Evolutionary conservation across 1,140 invertebrate genomes (phyloP).

Genomic region (Patella vulgata): DNA sequence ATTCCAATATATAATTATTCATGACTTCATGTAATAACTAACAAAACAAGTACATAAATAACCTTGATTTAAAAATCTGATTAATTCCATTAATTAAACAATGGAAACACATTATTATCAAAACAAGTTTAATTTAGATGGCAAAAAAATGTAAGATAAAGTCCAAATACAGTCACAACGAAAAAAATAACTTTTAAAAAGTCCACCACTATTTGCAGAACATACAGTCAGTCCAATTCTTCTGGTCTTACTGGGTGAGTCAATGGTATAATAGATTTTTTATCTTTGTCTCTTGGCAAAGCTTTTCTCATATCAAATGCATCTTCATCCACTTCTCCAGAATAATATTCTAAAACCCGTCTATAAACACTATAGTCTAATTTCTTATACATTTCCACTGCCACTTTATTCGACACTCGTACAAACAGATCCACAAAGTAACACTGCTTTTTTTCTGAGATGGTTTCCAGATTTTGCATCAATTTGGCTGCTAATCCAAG

Average conservation of each 20-base stretch:
- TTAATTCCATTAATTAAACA: too few relatives aligned
- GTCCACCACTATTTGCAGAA: too few relatives aligned
- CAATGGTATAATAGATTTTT: constrained; percentile 93
- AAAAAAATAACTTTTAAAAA: too few relatives aligned
- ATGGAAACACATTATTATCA: too few relatives aligned
- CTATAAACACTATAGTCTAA: constrained; percentile 94
- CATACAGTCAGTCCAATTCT: constrained; percentile 84
- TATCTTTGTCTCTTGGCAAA: constrained; percentile 88
- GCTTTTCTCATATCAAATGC: constrained; percentile 99
- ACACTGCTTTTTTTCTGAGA: constrained; percentile 95
- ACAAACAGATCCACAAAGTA: constrained; percentile 99
- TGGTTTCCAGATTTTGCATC: constrained; percentile 95
- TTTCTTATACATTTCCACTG: constrained; percentile 97
- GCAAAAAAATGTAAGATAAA: too few relatives aligned
- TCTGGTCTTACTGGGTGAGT: constrained; percentile 93
- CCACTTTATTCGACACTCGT: constrained; percentile 95
- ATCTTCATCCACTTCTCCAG: constrained; percentile 88
- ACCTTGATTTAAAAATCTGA: too few relatives aligned
- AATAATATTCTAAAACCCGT: constrained; percentile 95
- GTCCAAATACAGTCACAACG: too few relatives aligned
- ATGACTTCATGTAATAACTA: too few relatives aligned
- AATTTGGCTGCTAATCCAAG: constrained; percentile 90
- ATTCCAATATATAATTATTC: too few relatives aligned
- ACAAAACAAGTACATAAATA: too few relatives aligned
- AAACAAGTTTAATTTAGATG: too few relatives aligned